Base-by-base conservation (phyloP, 2,888 invertebrate species). In the Apodemia hepburni region DNA sequence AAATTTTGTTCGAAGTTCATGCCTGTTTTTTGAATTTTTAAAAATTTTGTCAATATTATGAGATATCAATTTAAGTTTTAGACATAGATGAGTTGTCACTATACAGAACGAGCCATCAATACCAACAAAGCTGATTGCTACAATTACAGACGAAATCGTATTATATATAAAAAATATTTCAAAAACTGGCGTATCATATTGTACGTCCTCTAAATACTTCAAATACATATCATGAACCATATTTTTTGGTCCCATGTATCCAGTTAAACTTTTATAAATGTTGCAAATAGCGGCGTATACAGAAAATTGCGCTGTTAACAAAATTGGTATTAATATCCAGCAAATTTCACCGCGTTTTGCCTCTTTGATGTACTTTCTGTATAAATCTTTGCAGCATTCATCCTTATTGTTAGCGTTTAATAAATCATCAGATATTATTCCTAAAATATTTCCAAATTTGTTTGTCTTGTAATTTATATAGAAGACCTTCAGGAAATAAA, bases 21-120 rank as follows among this genome's bases (percentile, higher is more conserved):
- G 59, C 33, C 65, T 65, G 47, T 69, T 72, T 18, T 67, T 74
- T 0, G 82, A 70, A 54, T 75, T 68, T 47, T 70, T 66, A 65
- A 84, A 85, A 0, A 81, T 79, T 60, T 68, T 78, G 0, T 73
- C 49, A 29, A 84, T 69, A 65, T 82, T 83, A 49, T 76, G 75
- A 0, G 73, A 66, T 65, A 85, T 68, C 51, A 87, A 63, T 69
- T 85, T 84, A 12, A 87, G 64, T 67, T 87, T 87, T 1, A 87
- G 69, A 6, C 80, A 72, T 35, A 85, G 70, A 67, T 87, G 84
- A 0, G 79, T 82, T 0, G 79, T 82, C 0, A 81, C 79, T 59
- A 87, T 85, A 62, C 85, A 85, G 63, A 85, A 86, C 0, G 83
- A 84, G 0, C 85, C 84, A 45, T 86, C 87, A 12, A 86, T 79